Conservation (phyloP, 2,113 vertebrate genomes). For the Labrus mixtus region DNA sequence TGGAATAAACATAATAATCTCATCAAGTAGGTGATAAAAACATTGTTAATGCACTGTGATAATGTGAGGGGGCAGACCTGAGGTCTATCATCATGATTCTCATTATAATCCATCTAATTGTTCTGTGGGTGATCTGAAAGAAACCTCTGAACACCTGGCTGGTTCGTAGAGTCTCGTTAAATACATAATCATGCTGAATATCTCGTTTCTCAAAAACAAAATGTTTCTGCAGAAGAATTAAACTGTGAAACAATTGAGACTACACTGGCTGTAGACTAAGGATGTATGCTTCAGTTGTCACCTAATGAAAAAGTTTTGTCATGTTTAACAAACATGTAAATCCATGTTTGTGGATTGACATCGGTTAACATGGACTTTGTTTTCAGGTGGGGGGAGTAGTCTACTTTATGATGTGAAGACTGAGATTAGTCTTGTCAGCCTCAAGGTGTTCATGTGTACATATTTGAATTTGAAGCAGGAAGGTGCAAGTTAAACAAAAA, state of each 20-base stretch:
- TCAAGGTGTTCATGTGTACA: no score
- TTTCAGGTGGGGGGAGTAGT: no score
- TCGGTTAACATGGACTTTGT: no score
- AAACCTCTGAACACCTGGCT: not conserved
- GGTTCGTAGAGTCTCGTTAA: not conserved
- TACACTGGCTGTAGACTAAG: no score
- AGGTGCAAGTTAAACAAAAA: no score
- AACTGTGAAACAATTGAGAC: not conserved
- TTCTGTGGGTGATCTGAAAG: not conserved
- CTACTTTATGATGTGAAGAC: no score
- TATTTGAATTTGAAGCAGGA: no score
- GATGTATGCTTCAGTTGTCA: no score
- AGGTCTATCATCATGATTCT: not conserved
- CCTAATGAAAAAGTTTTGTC: no score
- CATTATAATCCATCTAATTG: not conserved
- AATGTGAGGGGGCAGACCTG: conserved; percentile 5
- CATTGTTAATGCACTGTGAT: conserved; percentile 5
- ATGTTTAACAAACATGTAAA: no score
- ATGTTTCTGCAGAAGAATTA: not conserved
- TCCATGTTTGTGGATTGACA: no score
- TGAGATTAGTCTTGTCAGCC: no score
- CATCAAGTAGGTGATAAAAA: not conserved
- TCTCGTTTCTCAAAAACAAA: not conserved
- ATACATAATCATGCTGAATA: not conserved
- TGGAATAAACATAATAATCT: not conserved